Evolutionary conservation across 2,113 vertebrate genomes (phyloP).

Genomic region (Jacana jacana): DNA sequence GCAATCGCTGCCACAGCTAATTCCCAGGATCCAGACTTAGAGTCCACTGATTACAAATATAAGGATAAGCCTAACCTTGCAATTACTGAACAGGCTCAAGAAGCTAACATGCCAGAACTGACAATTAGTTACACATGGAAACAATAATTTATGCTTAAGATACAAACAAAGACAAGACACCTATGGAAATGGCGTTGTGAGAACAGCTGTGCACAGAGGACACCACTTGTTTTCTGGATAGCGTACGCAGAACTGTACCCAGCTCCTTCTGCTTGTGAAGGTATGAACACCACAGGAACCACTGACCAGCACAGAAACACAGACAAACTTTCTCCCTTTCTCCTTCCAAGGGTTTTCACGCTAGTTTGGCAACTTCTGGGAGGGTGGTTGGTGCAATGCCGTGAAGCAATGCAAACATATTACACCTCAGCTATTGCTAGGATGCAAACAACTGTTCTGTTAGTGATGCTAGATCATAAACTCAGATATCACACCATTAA

Average conservation of each 20-base stretch:
- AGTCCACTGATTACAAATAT: not conserved
- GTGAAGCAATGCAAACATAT: not conserved
- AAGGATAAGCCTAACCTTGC: not conserved
- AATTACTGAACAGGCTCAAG: slow-evolving; percentile 29
- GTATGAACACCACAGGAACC: not conserved
- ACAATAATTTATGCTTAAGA: slow-evolving; percentile 12
- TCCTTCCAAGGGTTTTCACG: not conserved
- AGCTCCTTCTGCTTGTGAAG: not conserved
- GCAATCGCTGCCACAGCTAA: not conserved
- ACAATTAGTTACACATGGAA: not conserved
- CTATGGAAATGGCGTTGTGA: not conserved
- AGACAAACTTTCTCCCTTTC: not conserved
- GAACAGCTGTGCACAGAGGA: slow-evolving; percentile 65
- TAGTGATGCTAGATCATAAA: not conserved
- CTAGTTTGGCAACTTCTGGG: not conserved
- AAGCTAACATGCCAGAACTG: slow-evolving; percentile 27
- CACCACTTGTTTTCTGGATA: not conserved
- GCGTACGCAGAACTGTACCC: not conserved
- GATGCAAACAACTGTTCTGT: not conserved
- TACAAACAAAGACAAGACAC: slow-evolving; percentile 20
- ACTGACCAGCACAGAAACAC: not conserved
- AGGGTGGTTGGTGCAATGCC: not conserved
- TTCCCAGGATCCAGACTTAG: not conserved
- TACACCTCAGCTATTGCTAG: not conserved
- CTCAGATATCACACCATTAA: not conserved